phyloP scores from a whole-genome alignment of 1,140 invertebrate species.

The Lucilia sericata region DNA sequence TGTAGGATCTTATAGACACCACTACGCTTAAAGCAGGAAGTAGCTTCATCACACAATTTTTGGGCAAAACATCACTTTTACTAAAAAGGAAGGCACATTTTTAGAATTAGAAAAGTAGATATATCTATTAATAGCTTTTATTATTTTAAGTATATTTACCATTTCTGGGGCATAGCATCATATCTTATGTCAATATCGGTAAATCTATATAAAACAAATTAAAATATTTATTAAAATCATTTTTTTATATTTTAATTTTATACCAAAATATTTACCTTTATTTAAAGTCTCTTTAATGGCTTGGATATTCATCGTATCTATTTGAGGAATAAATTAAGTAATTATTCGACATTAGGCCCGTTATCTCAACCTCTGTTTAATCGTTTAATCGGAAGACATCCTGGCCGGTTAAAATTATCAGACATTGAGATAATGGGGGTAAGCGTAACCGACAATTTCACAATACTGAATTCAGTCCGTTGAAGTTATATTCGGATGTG shows the following conservation, averaged over 20 bases:
- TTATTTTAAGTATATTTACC: neutral
- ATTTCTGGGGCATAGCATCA: neutral
- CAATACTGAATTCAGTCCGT: too few relatives aligned
- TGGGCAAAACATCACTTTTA: neutral
- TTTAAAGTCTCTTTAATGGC: neutral
- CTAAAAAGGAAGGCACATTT: neutral
- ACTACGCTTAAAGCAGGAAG: neutral
- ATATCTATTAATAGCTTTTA: too few relatives aligned
- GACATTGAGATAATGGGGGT: too few relatives aligned
- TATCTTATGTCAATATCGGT: neutral
- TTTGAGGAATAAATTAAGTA: too few relatives aligned
- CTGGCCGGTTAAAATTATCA: too few relatives aligned
- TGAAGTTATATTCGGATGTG: too few relatives aligned
- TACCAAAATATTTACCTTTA: neutral
- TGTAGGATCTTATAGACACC: neutral
- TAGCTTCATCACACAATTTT: slow-evolving; percentile 4
- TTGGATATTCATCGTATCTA: neutral
- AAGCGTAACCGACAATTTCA: too few relatives aligned
- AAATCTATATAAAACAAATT: neutral
- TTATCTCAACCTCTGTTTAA: too few relatives aligned
- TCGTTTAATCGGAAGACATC: too few relatives aligned
- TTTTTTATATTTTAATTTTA: too few relatives aligned
- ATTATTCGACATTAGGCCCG: too few relatives aligned
- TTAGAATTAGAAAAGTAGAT: neutral
- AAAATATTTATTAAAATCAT: neutral